Base-by-base conservation (phyloP, 2,113 vertebrate species). In the Catagonus wagneri region DNA sequence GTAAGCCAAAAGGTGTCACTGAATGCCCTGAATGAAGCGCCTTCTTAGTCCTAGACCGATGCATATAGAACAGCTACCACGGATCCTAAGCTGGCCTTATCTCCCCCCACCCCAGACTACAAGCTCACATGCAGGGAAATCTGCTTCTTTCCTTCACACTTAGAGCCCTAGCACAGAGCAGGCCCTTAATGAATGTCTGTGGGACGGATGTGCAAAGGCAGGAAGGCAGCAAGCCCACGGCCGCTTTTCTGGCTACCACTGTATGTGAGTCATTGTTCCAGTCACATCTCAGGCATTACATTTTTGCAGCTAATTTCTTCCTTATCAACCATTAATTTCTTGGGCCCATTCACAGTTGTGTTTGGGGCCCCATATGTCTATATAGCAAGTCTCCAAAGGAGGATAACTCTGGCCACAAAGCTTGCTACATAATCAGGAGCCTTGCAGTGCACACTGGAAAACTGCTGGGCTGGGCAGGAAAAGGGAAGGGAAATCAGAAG, bases 231-330 rank as follows among this genome's bases (percentile, higher is more conserved):
- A 15, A 96, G 50, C 39, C 3, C 52, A 39, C 9, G 60, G 44
- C 44, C 25, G 13, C 15, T 71, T 32, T 23, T 75, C 72, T 63
- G 16, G 27, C 61, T 79, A 58, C 58, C 12, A 2, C 13, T 7
- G 0, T 58, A 23, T 76, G 3, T 27, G 13, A 23, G 56, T 69
- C n/a, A 14, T 44, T 34, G 16, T 91, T 65, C 61, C 36, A 76
- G 25, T 25, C 39, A 11, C 10, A n/a, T 17, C 50, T 80, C 87
- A 44, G n/a, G 25, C 22, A 15, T 85, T 87, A 79, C 15, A 14
- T 89, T 94, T 65, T 71, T n/a, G n/a, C 50, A n/a, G 36, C 68
- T 69, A 6, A n/a, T 27, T 65, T 76, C 23, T 89, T 95, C 58
- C 29, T 80, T 83, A 25, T 89, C 81, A 71, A 52, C 90, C 72